A percentile compares a stretch with the other conserved stretches of the same genome.
Conservation (phyloP, 2,888 invertebrate genomes). For the Coremacera marginata region DNA sequence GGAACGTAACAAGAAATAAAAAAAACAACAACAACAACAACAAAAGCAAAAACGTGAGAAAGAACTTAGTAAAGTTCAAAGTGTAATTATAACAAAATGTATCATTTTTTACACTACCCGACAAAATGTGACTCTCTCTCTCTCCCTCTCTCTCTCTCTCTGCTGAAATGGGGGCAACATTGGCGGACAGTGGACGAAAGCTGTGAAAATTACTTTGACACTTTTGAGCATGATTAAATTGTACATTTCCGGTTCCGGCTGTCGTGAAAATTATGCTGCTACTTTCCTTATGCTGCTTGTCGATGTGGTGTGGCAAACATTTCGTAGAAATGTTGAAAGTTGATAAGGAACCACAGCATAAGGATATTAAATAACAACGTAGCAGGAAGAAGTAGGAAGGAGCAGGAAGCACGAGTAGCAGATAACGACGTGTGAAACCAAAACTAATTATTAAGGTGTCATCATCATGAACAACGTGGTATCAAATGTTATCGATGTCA, state of each 20-base stretch:
- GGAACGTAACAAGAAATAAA: background rate
- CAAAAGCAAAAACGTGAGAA: background rate
- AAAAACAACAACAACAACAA: background rate
- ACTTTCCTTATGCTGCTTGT: background rate
- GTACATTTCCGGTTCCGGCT: background rate
- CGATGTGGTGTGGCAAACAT: background rate
- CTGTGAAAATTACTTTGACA: conserved; percentile 12
- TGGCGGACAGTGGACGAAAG: background rate
- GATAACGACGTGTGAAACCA: background rate
- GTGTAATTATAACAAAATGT: conserved; percentile 26
- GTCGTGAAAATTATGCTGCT: background rate
- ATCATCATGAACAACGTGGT: background rate
- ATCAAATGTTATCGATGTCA: background rate
- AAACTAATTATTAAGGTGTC: conserved; percentile 1
- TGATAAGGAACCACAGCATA: too few relatives aligned
- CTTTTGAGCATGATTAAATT: conserved; percentile 18
- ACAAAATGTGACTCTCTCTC: background rate
- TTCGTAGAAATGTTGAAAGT: too few relatives aligned
- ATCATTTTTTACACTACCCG: background rate
- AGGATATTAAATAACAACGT: background rate
- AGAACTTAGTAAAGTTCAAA: background rate
- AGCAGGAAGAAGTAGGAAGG: background rate
- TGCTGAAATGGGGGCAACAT: background rate
- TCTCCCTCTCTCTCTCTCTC: background rate
- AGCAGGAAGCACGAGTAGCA: background rate